A percentile compares a stretch with the other conserved stretches of the same genome.
phyloP scores from a whole-genome alignment of 2,797 vertebrate species.

The Lerista edwardsae region DNA sequence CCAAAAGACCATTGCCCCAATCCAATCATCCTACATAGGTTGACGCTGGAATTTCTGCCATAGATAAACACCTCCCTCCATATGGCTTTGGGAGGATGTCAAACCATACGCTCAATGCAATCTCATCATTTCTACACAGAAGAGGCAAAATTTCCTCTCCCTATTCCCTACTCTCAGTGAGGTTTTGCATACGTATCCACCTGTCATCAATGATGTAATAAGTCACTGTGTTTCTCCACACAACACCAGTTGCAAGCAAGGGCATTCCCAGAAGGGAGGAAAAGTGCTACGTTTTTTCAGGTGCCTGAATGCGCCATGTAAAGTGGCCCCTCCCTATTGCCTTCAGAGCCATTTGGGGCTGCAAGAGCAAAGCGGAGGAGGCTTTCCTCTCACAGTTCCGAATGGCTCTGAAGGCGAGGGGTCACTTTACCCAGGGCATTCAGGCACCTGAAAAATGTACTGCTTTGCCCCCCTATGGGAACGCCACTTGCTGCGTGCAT shows the following conservation, averaged over 20 bases:
- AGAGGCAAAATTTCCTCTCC: background rate
- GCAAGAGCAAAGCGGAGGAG: too few species aligned
- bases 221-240: background rate
- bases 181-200: background rate
- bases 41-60: background rate
- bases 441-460: too few species aligned
- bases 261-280: too few species aligned
- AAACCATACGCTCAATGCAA: background rate
- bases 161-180: background rate
- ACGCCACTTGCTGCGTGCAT: too few species aligned
- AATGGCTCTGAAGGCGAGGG: too few species aligned
- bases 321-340: too few species aligned
- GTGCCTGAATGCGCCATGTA: too few species aligned
- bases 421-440: too few species aligned
- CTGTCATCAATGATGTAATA: background rate
- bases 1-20: constrained; percentile 25
- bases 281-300: too few species aligned
- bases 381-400: too few species aligned
- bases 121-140: background rate
- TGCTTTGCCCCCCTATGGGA: too few species aligned
- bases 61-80: background rate
- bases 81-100: background rate
- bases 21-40: background rate
- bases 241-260: background rate
- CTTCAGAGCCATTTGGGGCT: too few species aligned